Conservation (phyloP, 2,797 vertebrate genomes). For the Ceyx erithaca region DNA sequence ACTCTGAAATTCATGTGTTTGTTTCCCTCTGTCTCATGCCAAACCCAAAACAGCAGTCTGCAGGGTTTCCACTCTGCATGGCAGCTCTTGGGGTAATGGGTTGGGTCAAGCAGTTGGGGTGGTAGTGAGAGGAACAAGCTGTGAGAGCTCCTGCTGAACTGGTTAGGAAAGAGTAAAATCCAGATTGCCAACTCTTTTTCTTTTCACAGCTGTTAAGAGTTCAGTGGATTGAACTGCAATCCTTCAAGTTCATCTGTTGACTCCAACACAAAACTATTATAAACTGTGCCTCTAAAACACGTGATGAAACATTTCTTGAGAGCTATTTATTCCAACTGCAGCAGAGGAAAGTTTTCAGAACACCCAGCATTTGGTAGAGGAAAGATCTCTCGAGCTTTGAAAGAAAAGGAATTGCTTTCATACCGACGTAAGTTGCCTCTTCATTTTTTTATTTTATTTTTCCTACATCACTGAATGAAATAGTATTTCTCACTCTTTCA, state of each 20-base stretch:
- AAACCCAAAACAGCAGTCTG: not conserved
- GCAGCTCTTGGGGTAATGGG: not conserved
- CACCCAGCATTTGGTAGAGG: constrained; percentile 49
- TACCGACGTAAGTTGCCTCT: constrained; percentile 68
- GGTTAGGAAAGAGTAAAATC: constrained; percentile 48
- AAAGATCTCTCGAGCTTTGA: constrained; percentile 46
- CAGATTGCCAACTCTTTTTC: constrained; percentile 52
- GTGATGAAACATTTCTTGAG: constrained; percentile 80
- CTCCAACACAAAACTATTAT: constrained; percentile 78
- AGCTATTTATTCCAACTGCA: constrained; percentile 80
- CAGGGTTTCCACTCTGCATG: not conserved
- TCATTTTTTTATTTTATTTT: not conserved
- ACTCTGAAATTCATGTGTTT: not conserved
- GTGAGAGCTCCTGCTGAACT: not conserved
- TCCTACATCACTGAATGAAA: constrained; percentile 73
- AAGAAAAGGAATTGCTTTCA: constrained; percentile 51
- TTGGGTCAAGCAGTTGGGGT: not conserved
- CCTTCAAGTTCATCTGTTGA: constrained; percentile 76
- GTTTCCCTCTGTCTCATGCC: not conserved
- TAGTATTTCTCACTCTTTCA: not conserved
- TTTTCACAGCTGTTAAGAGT: constrained; percentile 75
- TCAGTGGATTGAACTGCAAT: constrained; percentile 75
- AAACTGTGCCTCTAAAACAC: constrained; percentile 80
- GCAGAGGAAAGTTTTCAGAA: constrained; percentile 76
- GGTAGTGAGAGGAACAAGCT: not conserved